phyloP scores from a whole-genome alignment of 2,113 vertebrate genomes.

The Siniperca knerii region DNA sequence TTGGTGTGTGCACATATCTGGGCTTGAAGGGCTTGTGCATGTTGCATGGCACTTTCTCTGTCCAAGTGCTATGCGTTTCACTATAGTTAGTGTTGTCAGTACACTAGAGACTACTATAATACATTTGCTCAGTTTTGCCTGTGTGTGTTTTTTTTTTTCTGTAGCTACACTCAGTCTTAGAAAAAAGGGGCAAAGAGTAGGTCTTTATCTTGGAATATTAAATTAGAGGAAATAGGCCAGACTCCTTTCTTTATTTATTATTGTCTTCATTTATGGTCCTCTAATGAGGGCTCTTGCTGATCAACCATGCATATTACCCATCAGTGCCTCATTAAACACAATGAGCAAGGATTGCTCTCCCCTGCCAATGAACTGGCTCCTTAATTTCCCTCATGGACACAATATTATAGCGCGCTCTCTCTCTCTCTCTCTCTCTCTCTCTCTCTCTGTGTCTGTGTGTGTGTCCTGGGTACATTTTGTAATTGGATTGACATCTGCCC shows the following conservation, averaged over 20 bases:
- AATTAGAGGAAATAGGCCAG: slow-evolving; percentile 81
- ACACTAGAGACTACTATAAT: slow-evolving; percentile 25
- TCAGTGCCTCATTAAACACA: slow-evolving; percentile 87
- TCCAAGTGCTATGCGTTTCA: slow-evolving; percentile 29
- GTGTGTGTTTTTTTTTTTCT: slow-evolving; percentile 7
- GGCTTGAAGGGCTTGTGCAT: slow-evolving; percentile 53
- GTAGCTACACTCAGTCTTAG: slow-evolving; percentile 52
- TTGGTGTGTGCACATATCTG: slow-evolving; percentile 44
- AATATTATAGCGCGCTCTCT: slow-evolving; percentile 70
- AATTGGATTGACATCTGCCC: slow-evolving; percentile 74
- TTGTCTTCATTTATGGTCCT: slow-evolving; percentile 82
- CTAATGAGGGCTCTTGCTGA: slow-evolving; percentile 86
- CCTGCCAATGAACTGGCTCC: slow-evolving; percentile 82
- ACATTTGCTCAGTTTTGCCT: slow-evolving; percentile 46
- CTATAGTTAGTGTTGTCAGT: slow-evolving; percentile 13
- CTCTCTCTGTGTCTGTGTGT: neutral
- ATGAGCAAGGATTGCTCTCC: slow-evolving; percentile 83
- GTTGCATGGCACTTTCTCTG: slow-evolving; percentile 52
- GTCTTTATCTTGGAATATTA: slow-evolving; percentile 85
- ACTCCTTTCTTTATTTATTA: slow-evolving; percentile 83
- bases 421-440: slow-evolving; percentile 6
- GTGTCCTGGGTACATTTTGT: slow-evolving; percentile 57
- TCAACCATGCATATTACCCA: slow-evolving; percentile 86
- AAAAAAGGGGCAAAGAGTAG: slow-evolving; percentile 64
- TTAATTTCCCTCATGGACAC: slow-evolving; percentile 86